Conservation (phyloP, 2,888 invertebrate genomes). For the Macrophya alboannulata region DNA sequence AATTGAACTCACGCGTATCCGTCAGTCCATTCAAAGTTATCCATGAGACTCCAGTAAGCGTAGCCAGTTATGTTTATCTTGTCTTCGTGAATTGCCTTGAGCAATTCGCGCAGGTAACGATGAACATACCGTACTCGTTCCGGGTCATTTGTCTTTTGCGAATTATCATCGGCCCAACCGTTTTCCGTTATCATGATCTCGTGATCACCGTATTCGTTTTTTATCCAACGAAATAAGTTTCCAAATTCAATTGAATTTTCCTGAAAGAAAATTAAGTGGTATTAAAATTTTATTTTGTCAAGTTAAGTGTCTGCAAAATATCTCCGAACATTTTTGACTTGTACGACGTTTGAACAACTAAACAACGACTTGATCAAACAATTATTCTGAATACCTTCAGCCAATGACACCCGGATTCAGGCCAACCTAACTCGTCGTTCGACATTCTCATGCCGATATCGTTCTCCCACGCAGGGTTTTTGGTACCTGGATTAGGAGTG, state of each 20-base stretch:
- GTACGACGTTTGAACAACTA: neutral
- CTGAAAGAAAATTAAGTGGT: conserved; percentile 61
- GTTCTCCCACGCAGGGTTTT: conserved; percentile 11
- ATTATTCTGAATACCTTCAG: conserved; percentile 81
- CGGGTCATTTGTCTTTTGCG: conserved; percentile 72
- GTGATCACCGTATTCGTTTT: conserved; percentile 75
- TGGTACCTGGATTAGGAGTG: conserved; percentile 48
- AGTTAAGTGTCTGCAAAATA: neutral
- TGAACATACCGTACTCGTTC: conserved; percentile 63
- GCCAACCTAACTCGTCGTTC: conserved; percentile 84
- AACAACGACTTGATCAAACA: neutral
- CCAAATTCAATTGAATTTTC: conserved; percentile 79
- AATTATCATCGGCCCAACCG: conserved; percentile 73
- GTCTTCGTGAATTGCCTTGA: conserved; percentile 59
- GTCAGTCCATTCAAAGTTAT: conserved; percentile 80
- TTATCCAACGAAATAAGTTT: conserved; percentile 76
- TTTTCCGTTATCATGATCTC: conserved; percentile 80
- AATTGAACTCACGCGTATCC: conserved; percentile 75
- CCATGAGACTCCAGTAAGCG: conserved; percentile 80
- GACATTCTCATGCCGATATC: conserved; percentile 80
- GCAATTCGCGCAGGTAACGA: conserved; percentile 67
- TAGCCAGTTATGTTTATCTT: conserved; percentile 71
- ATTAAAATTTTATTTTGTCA: neutral
- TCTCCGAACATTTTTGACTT: neutral
- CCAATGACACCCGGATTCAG: conserved; percentile 84